A percentile compares a stretch with the other conserved stretches of the same genome.
Evolutionary conservation across 2,113 vertebrate species (phyloP).

Genomic region (Brachyhypopomus gauderio): DNA sequence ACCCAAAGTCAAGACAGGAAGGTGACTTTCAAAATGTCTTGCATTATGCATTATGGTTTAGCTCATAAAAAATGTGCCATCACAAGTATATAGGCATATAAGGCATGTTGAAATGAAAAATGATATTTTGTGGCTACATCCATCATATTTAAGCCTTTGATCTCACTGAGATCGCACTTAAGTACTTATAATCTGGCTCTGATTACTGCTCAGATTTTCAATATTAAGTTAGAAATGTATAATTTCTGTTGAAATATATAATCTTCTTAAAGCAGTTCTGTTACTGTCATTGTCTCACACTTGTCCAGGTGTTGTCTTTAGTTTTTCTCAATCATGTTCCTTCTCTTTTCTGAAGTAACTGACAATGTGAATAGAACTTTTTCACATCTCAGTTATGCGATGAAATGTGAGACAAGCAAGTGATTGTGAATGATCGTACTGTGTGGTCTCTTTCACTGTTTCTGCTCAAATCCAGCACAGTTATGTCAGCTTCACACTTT

Average conservation of each 20-base stretch:
- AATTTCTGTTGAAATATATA: background rate
- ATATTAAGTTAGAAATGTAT: background rate
- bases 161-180: background rate
- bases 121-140: background rate
- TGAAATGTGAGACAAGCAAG: background rate
- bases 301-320: background rate
- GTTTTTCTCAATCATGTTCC: background rate
- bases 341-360: too few species aligned
- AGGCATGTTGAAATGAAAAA: conserved; percentile 1
- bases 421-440: background rate
- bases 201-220: background rate
- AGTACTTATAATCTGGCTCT: background rate
- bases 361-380: background rate
- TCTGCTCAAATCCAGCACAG: background rate
- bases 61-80: background rate
- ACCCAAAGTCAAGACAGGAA: background rate
- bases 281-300: background rate
- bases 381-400: background rate
- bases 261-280: too few species aligned
- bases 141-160: background rate
- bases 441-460: background rate
- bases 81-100: background rate
- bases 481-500: background rate
- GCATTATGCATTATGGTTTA: background rate
- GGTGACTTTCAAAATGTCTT: background rate